These are phyloP conservation scores for Virgularia gustaviana DNA, from an alignment of 92 coral and sea anemone genomes.

Conservation along the genomic window DNA sequence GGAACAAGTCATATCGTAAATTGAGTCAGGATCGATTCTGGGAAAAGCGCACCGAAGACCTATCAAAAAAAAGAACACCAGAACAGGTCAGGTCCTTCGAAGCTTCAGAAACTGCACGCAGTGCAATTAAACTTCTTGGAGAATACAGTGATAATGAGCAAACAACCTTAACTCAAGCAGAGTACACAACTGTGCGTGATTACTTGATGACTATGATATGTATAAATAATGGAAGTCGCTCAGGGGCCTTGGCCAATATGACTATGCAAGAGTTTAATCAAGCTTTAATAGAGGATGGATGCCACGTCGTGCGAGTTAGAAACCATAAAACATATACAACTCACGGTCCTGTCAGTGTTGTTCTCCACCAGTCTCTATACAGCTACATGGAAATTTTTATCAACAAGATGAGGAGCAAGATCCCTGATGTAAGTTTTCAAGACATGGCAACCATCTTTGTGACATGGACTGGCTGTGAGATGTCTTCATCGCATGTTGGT, in stretches of 20 bases:
- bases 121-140: constrained; percentile 30
- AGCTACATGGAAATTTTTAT: constrained; percentile 46
- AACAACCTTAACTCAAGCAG: constrained; percentile 30
- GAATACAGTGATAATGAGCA: constrained; percentile 20
- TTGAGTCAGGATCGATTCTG: constrained; percentile 39
- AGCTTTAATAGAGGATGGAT: constrained; percentile 23
- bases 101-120: constrained; percentile 39
- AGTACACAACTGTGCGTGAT: constrained; percentile 46
- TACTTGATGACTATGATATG: constrained; percentile 49
- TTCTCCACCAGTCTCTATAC: constrained; percentile 37
- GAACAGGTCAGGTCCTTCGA: constrained; percentile 45
- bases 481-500: constrained; percentile 45
- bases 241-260: constrained; percentile 62
- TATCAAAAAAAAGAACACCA: constrained; percentile 35
- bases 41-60: constrained; percentile 59
- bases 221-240: constrained; percentile 53
- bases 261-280: constrained; percentile 51
- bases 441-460: too few species aligned
- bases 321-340: constrained; percentile 46
- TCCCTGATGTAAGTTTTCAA: background rate
- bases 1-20: constrained; percentile 49
- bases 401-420: constrained; percentile 31
- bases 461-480: constrained; percentile 47
- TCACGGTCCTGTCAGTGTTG: constrained; percentile 56
- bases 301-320: constrained; percentile 42